Evolutionary conservation across 2,113 vertebrate genomes (phyloP), one percentile per base, ranked within the genome.

Genomic region (Pelecanus crispus): DNA sequence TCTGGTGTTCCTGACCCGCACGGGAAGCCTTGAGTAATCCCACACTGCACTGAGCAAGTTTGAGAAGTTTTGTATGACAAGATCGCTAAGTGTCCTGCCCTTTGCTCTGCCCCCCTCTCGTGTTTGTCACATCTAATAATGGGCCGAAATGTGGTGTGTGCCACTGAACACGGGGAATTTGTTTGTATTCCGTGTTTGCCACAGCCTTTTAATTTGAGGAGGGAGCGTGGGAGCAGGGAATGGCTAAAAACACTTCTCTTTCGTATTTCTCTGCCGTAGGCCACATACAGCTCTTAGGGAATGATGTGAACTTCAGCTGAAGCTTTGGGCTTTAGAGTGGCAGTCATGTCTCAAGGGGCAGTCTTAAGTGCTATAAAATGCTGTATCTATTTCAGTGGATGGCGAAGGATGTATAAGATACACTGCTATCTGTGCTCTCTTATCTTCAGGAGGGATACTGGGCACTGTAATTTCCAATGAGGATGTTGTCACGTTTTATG

Each of bases 51-150:
- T 95, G 94, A 94, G 81, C 92, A 62, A 88, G 89, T 94, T 58
- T 95, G 94, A 97, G 97, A 95, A 96, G 95, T 94, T 95, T 45
- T 96, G 68, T 94, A 96, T 93, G 97, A 96, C 94, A 93, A 93
- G 92, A 95, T 95, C 24, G 5, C 92, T 18, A 34, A 93, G 81
- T 84, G 85, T 66, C 71, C 94, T 97, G 95, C 95, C 95, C 94
- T 97, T 97, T 97, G 95, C 95, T 96, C 96, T 94, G 88, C 95
- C 95, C 95, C 95, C 91, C 92, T 96, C 97, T 95, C 34, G 87
- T 89, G 96, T 96, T 96, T 97, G 96, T 96, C 96, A 96, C 96
- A 97, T 96, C 96, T 90, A 97, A 97, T 96, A 96, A 97, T 94
- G 92, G 86, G 87, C 95, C 90, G 72, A 95, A 92, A 96, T 93